Evolutionary conservation across 64 coral and sea anemone species (phyloP), one percentile per base, ranked within the genome.

Genomic region (Pachyseris speciosa): DNA sequence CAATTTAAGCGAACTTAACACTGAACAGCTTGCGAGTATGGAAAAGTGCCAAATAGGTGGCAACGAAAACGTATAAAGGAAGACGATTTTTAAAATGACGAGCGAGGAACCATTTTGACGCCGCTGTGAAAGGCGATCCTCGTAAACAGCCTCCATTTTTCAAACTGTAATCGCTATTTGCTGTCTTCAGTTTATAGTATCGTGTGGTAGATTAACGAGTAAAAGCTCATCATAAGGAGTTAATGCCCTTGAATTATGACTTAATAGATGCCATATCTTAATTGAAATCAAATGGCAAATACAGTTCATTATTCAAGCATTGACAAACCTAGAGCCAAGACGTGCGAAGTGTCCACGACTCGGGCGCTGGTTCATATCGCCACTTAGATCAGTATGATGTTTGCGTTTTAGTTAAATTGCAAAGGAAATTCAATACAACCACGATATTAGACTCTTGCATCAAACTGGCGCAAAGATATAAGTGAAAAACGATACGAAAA

Each of bases 211-310:
- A 40, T 71, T 36, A 39, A 39, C 67, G n/a, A n/a, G n/a, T n/a
- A n/a, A 16, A 17, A 40, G 19, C 2, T 20, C 67, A 39, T 40
- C 39, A 41, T 71, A 37, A 39, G 16, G 17, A 71, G 39, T 38
- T 71, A 71, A 71, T 20, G 36, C 67, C 1, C 33, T 71, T 71
- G 39, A 38, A 19, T 37, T 22, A 1, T 16, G 4, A 22, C 34
- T 39, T 40, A 40, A 37, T 40, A 17, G 7, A 39, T 6, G 17
- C 36, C 36, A 39, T 42, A 71, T 71, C 67, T 71, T 71, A 71
- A 71, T 37, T 71, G 67, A 71, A 71, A 71, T 71, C 67, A 71
- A 71, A 71, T 71, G 36, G 67, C 33, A 40, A 71, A 6, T 40
- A n/a, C 34, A 71, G 10, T 37, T 40, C 34, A 22, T 34, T 68